Percentiles rank a stretch among this genome's conserved stretches.
Evolutionary conservation across 2,888 invertebrate species (phyloP).

Genomic region (Drosophila siamana): DNA sequence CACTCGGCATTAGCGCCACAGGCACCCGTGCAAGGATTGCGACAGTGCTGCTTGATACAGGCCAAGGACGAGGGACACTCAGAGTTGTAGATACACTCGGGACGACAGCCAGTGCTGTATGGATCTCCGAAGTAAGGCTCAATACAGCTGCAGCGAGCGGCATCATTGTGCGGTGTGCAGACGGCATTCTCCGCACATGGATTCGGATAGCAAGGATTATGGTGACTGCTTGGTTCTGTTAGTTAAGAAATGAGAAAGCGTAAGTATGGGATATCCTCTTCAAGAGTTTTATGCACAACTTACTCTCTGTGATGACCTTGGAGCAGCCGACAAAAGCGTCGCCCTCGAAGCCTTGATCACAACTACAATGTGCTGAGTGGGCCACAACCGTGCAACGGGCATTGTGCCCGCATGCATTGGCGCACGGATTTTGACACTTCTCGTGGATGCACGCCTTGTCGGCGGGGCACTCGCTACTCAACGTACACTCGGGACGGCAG

Average conservation of each 20-base stretch:
- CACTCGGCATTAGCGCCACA: constrained; percentile 95
- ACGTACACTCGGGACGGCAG: constrained; percentile 93
- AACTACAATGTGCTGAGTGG: constrained; percentile 93
- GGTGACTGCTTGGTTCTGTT: constrained; percentile 73
- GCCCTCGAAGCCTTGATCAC: constrained; percentile 91
- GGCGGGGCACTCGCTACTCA: constrained; percentile 92
- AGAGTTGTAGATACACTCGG: constrained; percentile 93
- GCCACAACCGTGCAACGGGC: constrained; percentile 92
- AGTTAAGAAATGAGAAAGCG: not conserved
- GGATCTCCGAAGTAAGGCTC: constrained; percentile 95
- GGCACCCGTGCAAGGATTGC: constrained; percentile 93
- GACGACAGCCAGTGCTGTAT: constrained; percentile 93
- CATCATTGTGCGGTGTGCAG: constrained; percentile 89
- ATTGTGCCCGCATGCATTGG: constrained; percentile 91
- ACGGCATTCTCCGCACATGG: constrained; percentile 95
- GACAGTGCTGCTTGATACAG: constrained; percentile 93
- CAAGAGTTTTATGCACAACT: constrained; percentile 37
- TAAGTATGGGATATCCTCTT: not conserved
- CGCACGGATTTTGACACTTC: constrained; percentile 93
- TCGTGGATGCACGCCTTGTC: constrained; percentile 92
- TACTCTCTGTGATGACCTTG: constrained; percentile 86
- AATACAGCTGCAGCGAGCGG: constrained; percentile 92
- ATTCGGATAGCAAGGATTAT: constrained; percentile 90
- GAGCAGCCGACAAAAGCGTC: constrained; percentile 94
- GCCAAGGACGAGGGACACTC: constrained; percentile 92